Base-by-base conservation (phyloP, 2,888 invertebrate species). In the Magallana nippona region DNA sequence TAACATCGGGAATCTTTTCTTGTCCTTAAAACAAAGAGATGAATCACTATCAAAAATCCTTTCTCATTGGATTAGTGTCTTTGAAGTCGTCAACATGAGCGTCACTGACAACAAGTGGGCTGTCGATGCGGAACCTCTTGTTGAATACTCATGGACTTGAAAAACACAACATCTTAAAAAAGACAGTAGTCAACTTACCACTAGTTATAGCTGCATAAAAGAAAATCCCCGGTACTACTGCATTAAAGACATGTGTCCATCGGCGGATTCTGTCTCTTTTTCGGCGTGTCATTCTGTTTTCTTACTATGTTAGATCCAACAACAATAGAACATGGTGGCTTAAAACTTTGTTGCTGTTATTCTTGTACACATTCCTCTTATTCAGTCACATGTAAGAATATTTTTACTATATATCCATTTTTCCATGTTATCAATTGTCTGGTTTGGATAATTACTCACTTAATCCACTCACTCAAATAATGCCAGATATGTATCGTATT, bases 161-260 rank as follows among this genome's bases (percentile, higher is more conserved):
- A 71, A 15, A 22, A 71, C 27, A 44, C 44, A 44, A 44, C 44
- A 44, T 5, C 44, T 44, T 0, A 71, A 71, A 71, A 27, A 22
- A 27, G 27, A 32, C 71, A 32, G 27, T 22, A 27, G 22, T 71
- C 22, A 27, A 71, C 71, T 71, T 27, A 71, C 71, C 71, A 71
- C 71, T 71, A 2, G 71, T 71, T 71, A 71, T 27, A 71, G 71
- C 71, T 71, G 71, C 71, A 71, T 71, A 71, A 71, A 71, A 71
- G 71, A 71, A 71, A 71, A 71, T 71, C 10, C 71, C 71, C 22
- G 71, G 71, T 71, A 71, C 71, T 13, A 71, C 71, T 27, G 71
- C 32, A 71, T 71, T 32, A 71, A 71, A 19, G 15, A 32, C 22
- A 32, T 32, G 32, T 27, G 32, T 71, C 71, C 71, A 71, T 10